Conservation (phyloP, 2,113 vertebrate genomes). For the Cottus gobio region DNA sequence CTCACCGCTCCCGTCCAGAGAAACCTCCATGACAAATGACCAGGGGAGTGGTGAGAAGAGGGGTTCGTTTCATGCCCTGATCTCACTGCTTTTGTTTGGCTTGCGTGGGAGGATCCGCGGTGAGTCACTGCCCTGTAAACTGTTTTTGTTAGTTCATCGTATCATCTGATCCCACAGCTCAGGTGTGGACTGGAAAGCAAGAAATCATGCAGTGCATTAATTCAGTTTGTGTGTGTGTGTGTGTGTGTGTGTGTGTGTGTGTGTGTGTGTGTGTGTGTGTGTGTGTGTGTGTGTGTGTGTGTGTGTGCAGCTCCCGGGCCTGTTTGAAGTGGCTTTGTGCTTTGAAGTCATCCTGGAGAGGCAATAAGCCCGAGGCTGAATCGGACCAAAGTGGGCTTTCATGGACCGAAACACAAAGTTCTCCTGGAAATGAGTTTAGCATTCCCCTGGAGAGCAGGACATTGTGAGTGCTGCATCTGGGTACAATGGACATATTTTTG, state of each 20-base stretch:
- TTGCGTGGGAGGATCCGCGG: conserved; percentile 46
- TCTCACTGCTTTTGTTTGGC: conserved; percentile 51
- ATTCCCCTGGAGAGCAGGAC: conserved; percentile 24
- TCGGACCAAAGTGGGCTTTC: conserved; percentile 73
- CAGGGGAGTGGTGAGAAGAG: neutral
- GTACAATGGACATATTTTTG: neutral
- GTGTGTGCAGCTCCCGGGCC: conserved; percentile 47
- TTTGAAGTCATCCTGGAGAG: conserved; percentile 79
- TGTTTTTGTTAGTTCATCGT: conserved; percentile 13
- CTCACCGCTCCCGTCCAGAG: neutral
- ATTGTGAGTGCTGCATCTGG: neutral
- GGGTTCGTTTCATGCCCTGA: conserved; percentile 17
- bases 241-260: conserved; percentile 13
- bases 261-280: neutral
- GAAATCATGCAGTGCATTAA: neutral
- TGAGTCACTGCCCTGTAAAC: conserved; percentile 62
- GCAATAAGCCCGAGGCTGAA: conserved; percentile 49
- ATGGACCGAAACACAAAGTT: conserved; percentile 39
- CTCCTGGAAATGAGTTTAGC: conserved; percentile 18
- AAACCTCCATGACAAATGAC: neutral
- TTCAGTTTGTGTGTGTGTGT: conserved; percentile 20
- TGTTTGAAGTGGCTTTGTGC: conserved; percentile 80
- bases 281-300: no score
- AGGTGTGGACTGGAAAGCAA: conserved; percentile 28
- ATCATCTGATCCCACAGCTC: conserved; percentile 37